Conservation (phyloP, 92 coral and sea anemone species). For the Montipora capitata region DNA sequence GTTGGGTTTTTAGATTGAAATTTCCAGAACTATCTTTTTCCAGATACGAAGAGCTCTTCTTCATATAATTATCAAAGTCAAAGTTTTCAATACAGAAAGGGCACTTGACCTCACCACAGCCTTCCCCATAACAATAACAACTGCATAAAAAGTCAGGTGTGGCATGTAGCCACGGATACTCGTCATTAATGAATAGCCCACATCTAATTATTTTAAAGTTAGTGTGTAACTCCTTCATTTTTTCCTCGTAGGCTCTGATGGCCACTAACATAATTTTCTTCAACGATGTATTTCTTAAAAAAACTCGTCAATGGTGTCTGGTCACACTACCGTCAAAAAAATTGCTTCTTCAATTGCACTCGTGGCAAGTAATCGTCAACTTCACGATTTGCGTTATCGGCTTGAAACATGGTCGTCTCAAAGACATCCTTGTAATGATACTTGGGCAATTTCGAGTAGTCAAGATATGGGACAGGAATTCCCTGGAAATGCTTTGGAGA, state of each 20-base stretch:
- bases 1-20: conserved; percentile 3
- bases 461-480: conserved; percentile 73
- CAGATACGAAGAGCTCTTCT: not conserved
- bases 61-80: too few species aligned
- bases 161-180: too few species aligned
- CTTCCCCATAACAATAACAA: too few species aligned
- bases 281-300: conserved; percentile 62
- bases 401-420: conserved; percentile 35
- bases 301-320: conserved; percentile 58
- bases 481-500: conserved; percentile 58
- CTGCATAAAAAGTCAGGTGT: too few species aligned
- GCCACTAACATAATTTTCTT: conserved; percentile 63
- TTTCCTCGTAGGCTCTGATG: conserved; percentile 22
- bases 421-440: conserved; percentile 62
- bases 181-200: too few species aligned
- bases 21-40: conserved; percentile 33
- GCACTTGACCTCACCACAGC: too few species aligned
- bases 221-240: too few species aligned
- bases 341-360: conserved; percentile 53
- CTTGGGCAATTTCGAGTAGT: conserved; percentile 64
- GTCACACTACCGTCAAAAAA: conserved; percentile 53
- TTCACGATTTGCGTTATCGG: conserved; percentile 41
- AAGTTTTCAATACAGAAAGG: too few species aligned
- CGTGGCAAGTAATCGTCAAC: conserved; percentile 55
- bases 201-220: too few species aligned